Evolutionary conservation across 2,113 vertebrate genomes (phyloP).

Genomic region (Ploceus nigricollis): DNA sequence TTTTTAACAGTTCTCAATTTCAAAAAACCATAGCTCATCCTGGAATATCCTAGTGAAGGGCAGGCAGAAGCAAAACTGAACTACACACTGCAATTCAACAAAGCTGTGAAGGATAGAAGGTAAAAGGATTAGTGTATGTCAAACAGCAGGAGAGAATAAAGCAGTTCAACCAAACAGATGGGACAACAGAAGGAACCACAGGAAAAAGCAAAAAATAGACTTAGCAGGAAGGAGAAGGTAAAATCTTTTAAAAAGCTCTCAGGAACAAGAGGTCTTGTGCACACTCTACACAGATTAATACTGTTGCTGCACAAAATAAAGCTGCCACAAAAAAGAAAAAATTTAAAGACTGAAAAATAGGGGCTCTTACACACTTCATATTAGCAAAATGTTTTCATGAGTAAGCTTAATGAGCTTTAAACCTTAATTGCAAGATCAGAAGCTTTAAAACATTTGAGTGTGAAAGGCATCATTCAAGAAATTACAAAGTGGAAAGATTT

Average conservation of each 20-base stretch:
- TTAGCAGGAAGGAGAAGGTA: not conserved
- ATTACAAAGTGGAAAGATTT: not conserved
- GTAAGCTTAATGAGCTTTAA: not conserved
- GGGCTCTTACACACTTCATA: not conserved
- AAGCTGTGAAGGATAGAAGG: not conserved
- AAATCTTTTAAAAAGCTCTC: slow-evolving; percentile 28
- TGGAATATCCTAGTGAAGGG: not conserved
- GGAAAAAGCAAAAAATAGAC: slow-evolving; percentile 41
- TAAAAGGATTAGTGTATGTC: not conserved
- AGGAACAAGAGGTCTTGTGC: not conserved
- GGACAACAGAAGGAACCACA: slow-evolving; percentile 45
- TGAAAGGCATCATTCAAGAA: not conserved
- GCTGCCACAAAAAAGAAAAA: not conserved
- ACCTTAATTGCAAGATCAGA: not conserved
- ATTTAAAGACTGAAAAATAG: not conserved
- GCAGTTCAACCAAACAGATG: slow-evolving; percentile 34
- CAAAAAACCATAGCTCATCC: not conserved
- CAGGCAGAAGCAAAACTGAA: not conserved
- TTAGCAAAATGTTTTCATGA: not conserved
- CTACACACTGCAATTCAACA: not conserved
- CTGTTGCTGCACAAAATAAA: not conserved
- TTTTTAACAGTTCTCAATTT: not conserved
- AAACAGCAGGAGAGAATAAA: slow-evolving; percentile 14
- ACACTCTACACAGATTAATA: not conserved
- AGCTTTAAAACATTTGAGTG: not conserved